Evolutionary conservation across 1,140 invertebrate species (phyloP).

Genomic region (Halictus rubicundus): DNA sequence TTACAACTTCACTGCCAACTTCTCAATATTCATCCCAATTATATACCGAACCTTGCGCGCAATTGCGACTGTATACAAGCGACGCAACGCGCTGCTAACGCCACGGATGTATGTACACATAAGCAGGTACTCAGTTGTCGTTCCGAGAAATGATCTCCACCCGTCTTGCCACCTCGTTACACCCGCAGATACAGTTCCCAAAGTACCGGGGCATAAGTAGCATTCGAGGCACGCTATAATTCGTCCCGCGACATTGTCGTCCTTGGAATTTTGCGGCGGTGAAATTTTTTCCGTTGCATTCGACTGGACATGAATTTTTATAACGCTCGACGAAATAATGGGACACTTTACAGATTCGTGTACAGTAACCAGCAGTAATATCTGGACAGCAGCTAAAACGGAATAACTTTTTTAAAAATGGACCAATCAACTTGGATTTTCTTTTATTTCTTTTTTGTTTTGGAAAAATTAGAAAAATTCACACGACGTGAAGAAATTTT

Average conservation of each 20-base stretch:
- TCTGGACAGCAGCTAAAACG: too few relatives aligned
- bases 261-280: not conserved
- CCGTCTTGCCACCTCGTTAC: conserved; percentile 16
- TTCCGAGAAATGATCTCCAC: conserved; percentile 32
- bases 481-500: too few relatives aligned
- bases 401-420: too few relatives aligned
- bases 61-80: conserved; percentile 62
- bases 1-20: conserved; percentile 80
- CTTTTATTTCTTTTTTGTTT: too few relatives aligned
- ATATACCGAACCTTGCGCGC: conserved; percentile 72
- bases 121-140: conserved; percentile 14
- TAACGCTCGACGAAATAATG: too few relatives aligned
- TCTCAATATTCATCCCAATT: conserved; percentile 81
- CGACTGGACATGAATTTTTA: too few relatives aligned
- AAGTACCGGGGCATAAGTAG: not conserved
- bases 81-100: not conserved
- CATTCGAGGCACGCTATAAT: not conserved
- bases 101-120: conserved; percentile 15
- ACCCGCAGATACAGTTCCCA: not conserved
- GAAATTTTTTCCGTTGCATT: not conserved
- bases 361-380: too few relatives aligned
- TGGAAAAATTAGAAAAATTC: too few relatives aligned
- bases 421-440: too few relatives aligned
- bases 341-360: too few relatives aligned
- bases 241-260: not conserved